Base-by-base conservation (phyloP, 2,113 vertebrate genomes). In the Mus spicilegus region DNA sequence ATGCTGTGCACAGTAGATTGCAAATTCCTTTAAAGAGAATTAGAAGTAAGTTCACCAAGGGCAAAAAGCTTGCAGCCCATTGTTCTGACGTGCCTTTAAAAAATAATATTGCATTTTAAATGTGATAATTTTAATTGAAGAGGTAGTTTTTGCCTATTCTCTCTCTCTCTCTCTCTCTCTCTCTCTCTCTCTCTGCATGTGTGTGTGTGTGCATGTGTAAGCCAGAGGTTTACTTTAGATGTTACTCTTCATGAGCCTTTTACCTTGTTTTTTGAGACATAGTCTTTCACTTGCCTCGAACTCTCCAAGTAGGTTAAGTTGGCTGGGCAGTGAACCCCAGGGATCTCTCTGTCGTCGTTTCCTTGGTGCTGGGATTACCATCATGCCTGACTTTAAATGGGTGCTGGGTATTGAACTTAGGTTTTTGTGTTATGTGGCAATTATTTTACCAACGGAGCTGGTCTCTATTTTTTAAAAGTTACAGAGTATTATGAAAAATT, bases 21-120 rank as follows among this genome's bases (percentile, higher is more conserved):
- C 46, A 61, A 89, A 54, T n/a, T 76, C 11, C 58, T 73, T 51
- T 63, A 51, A 46, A 87, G 78, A 90, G 77, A 75, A 61, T 89
- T 13, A 89, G 69, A 81, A 95, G 26, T 8, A 75, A 91, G 75
- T 33, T 96, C 56, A 63, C 9, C 7, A 33, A 73, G 73, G 42
- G 10, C 28, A 33, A 95, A 88, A 89, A 80, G 36, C 4, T 94
- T 72, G 17, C 54, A 28, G 93, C 20, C 39, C 24, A 33, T 81
- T 91, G 95, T 96, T 90, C 72, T 86, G 90, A 76, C 92, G 92
- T 89, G 56, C 19, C 5, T 12, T 78, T 78, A 56, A 56, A 54
- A 69, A 69, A 69, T 51, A 72, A 42, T 20, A 39, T 28, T 72
- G 42, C 17, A 69, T 49, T 67, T 49, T 86, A 86, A 67, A 30